Percentiles rank a stretch among this genome's conserved stretches.
These are phyloP conservation scores for Elaphurus davidianus DNA, from an alignment of 2,113 vertebrate genomes.

Conservation along the genomic window DNA sequence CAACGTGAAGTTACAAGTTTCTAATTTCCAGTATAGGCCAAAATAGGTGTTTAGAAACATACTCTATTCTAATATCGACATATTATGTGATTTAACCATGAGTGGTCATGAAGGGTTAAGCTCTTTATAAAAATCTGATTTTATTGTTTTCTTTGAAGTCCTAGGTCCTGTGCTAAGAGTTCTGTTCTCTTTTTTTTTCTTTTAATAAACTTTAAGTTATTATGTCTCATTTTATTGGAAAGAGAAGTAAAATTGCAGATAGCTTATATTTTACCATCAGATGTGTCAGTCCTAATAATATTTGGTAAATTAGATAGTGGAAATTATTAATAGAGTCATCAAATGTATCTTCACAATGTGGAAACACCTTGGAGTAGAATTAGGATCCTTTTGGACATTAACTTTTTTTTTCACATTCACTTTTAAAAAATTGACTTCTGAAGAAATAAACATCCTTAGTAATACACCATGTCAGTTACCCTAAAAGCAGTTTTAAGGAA, in stretches of 20 bases:
- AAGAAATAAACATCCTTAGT: slow-evolving; percentile 23
- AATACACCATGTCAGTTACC: background rate
- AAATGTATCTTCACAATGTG: slow-evolving; percentile 17
- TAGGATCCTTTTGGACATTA: background rate
- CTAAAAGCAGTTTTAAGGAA: background rate
- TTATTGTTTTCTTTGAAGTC: slow-evolving; percentile 23
- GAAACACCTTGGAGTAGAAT: background rate
- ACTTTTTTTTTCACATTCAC: slow-evolving; percentile 7
- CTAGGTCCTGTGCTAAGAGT: background rate
- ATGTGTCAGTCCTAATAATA: background rate
- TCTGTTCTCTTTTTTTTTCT: background rate
- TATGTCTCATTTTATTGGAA: background rate
- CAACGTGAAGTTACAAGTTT: background rate
- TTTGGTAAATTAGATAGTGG: slow-evolving; percentile 24
- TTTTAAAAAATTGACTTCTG: background rate
- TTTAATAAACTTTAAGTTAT: slow-evolving; percentile 45
- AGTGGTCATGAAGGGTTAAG: background rate
- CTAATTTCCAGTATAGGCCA: background rate
- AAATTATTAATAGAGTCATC: background rate
- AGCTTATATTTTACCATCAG: slow-evolving; percentile 20
- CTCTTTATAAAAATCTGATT: slow-evolving; percentile 4
- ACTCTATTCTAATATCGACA: background rate
- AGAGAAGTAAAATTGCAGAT: slow-evolving; percentile 4
- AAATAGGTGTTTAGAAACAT: background rate
- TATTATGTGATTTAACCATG: background rate